phyloP scores from a whole-genome alignment of 2,888 invertebrate species.

The Lycia hirtaria region DNA sequence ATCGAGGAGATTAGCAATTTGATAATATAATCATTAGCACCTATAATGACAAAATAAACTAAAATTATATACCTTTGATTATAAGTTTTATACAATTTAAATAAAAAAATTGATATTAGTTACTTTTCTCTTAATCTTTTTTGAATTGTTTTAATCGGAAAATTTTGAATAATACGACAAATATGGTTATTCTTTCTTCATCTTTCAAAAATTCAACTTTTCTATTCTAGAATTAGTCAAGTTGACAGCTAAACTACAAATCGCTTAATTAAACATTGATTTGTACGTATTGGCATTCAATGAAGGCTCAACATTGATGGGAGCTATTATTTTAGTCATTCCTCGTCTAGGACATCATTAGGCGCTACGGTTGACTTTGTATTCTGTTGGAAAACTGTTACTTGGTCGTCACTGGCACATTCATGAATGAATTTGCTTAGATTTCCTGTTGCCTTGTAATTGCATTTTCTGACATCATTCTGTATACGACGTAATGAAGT shows the following conservation, averaged over 20 bases:
- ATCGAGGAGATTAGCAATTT: conserved; percentile 15
- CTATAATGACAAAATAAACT: background rate
- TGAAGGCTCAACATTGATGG: conserved; percentile 12
- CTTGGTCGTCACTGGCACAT: conserved; percentile 27
- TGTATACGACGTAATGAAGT: conserved; percentile 10
- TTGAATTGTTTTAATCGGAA: too few species aligned
- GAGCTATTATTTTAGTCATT: conserved; percentile 13
- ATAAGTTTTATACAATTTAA: too few species aligned
- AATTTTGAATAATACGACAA: too few species aligned
- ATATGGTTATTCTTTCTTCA: too few species aligned
- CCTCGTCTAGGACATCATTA: conserved; percentile 25
- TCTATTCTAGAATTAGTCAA: too few species aligned
- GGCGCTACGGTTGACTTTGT: conserved; percentile 18
- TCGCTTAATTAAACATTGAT: conserved; percentile 3
- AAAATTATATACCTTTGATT: too few species aligned
- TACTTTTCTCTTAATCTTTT: too few species aligned
- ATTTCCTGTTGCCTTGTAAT: conserved; percentile 19
- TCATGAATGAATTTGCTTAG: conserved; percentile 30
- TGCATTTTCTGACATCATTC: conserved; percentile 10
- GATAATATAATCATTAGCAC: conserved; percentile 3
- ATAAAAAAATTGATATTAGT: too few species aligned
- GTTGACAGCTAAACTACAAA: too few species aligned
- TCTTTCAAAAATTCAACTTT: too few species aligned
- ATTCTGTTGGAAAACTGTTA: conserved; percentile 32
- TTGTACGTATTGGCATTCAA: conserved; percentile 23